Base-by-base conservation (phyloP, 1,140 invertebrate species). In the Leptinotarsa lineolata region DNA sequence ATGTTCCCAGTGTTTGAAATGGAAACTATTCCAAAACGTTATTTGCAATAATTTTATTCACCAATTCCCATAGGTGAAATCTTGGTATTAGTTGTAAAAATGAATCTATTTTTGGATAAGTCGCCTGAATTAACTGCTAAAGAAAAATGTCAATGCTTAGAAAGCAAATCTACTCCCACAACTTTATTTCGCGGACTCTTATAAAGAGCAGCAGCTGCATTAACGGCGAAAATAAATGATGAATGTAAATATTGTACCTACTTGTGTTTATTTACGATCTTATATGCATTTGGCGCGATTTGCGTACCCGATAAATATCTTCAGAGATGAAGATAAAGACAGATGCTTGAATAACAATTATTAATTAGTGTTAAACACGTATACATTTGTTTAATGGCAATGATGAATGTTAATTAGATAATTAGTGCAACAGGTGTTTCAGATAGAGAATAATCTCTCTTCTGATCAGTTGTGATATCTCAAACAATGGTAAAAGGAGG, bases 321-420 rank as follows among this genome's bases (percentile, higher is more conserved):
- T 18, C n/a, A 54, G 15, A 54, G 48, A 54, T 54, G 15, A 54
- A n/a, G n/a, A n/a, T 16, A 16, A 54, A 54, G n/a, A n/a, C 48
- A 54, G 48, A 54, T 54, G 48, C 16, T 0, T 54, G 48, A 54
- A 54, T 54, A 54, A 54, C n/a, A n/a, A 54, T 54, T 54, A 54
- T 54, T 54, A 54, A 54, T 54, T 54, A 54, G 48, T 54, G 48
- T 54, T 54, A n/a, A 16, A 54, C 48, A 54, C 48, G 48, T 54
- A n/a, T 54, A 54, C 13, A 54, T 54, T 54, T 54, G 48, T 54
- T 54, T 54, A 54, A 54, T 54, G 48, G 48, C 48, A 54, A 54
- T 54, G 48, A 54, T 54, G n/a, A 54, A 54, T 54, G 48, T 54
- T 54, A 54, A 54, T 54, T 54, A 54, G 48, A 54, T 54, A 54